These are phyloP conservation scores for Arctocebus calabarensis DNA, from an alignment of 2,797 vertebrate genomes.

Conservation along the genomic window DNA sequence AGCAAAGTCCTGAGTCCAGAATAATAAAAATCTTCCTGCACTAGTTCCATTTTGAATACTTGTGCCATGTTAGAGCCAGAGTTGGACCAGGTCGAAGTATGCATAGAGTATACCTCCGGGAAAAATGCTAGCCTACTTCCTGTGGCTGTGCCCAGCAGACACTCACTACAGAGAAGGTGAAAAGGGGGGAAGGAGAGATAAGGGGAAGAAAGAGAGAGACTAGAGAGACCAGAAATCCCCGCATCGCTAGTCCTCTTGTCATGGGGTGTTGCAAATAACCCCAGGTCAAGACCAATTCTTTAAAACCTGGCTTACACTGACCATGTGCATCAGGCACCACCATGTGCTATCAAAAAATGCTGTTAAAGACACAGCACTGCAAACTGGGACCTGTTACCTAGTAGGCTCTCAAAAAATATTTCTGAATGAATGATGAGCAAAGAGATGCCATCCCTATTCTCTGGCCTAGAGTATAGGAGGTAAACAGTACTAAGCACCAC, in stretches of 20 bases:
- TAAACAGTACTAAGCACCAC: background rate
- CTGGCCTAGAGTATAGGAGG: background rate
- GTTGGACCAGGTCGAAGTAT: background rate
- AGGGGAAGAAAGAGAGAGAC: background rate
- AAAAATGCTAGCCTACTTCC: background rate
- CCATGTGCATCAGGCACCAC: background rate
- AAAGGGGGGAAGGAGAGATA: background rate
- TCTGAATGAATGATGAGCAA: background rate
- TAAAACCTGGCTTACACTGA: background rate
- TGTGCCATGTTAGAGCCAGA: background rate
- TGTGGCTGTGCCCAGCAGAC: background rate
- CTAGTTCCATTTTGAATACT: conserved; percentile 25
- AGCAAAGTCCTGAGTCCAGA: conserved; percentile 46
- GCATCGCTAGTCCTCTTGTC: background rate
- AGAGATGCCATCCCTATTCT: background rate
- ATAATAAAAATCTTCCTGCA: conserved; percentile 57
- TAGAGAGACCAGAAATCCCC: background rate
- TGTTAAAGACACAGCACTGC: background rate
- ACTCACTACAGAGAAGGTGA: background rate
- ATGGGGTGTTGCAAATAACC: background rate
- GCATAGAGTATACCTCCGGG: background rate
- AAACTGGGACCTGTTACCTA: background rate
- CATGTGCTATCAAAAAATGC: background rate
- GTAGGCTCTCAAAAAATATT: background rate
- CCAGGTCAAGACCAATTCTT: background rate